Evolutionary conservation across 2,113 vertebrate genomes (phyloP).

Genomic region (Rhea pennata): DNA sequence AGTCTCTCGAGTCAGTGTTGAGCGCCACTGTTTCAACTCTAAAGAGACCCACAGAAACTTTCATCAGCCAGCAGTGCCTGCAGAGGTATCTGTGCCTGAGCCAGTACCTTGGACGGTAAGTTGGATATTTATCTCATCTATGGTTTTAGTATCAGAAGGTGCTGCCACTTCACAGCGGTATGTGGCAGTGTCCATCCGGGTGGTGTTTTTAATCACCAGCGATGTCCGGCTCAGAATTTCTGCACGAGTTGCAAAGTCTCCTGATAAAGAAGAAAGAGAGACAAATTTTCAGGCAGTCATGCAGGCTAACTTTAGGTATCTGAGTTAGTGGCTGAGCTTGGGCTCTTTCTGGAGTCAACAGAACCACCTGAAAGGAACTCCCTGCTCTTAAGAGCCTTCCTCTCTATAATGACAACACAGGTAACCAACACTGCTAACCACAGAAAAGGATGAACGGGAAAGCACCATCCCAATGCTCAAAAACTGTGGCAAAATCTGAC

Average conservation of each 20-base stretch:
- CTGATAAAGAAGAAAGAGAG: conserved; percentile 64
- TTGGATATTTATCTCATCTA: conserved; percentile 94
- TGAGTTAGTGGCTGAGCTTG: background rate
- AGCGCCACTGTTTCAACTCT: too few relatives aligned
- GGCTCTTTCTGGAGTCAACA: background rate
- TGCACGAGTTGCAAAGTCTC: conserved; percentile 88
- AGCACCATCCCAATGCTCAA: background rate
- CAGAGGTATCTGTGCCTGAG: background rate
- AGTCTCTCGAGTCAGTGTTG: background rate
- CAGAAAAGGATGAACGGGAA: background rate
- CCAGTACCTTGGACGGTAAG: conserved; percentile 90
- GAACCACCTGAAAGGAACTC: background rate
- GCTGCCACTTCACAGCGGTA: conserved; percentile 97
- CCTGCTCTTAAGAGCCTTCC: background rate
- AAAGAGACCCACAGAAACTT: background rate
- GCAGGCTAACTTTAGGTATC: background rate
- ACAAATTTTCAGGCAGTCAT: background rate
- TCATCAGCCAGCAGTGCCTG: background rate
- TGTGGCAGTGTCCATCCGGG: conserved; percentile 87
- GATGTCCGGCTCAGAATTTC: conserved; percentile 88
- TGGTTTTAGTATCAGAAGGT: conserved; percentile 87
- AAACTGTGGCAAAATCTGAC: background rate
- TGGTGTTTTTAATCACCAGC: conserved; percentile 90
- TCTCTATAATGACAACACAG: background rate
- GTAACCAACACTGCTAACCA: background rate